Evolutionary conservation across 1,140 invertebrate species (phyloP), one percentile per base, ranked within the genome.

Genomic region (Pseudomyrmex concolor): DNA sequence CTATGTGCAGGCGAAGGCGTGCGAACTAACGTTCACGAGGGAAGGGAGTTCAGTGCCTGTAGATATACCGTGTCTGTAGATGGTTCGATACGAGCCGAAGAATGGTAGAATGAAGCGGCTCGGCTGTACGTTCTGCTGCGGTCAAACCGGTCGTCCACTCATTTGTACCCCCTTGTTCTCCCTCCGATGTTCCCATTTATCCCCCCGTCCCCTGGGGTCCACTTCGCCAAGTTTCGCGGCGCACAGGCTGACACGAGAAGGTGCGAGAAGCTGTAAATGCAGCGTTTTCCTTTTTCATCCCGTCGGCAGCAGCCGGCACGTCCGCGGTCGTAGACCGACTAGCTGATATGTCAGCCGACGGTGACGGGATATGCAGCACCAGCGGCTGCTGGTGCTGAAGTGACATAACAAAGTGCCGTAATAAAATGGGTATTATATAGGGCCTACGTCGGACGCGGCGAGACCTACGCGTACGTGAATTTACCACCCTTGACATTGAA

Each of bases 71-170:
- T 76, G 84, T 51, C 60, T 48, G 66, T 70, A 57, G 81, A 78
- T 73, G 76, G 68, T 19, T 64, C 45, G 48, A 74, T 83, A 63
- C 57, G 76, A 71, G 57, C 45, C 77, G 71, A 77, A 84, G 83
- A 78, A 72, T 73, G 45, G 57, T 48, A 67, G 55, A 25, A 73
- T 68, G 67, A 34, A 5, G 34, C 34, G 7, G 55, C 34, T 71
- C 72, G 84, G 80, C 78, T 83, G 85, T 85, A 88, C 84, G 83
- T 88, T 90, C 73, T 82, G 77, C 77, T 84, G 89, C 77, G 86
- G 91, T 92, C 88, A 86, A 89, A 85, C 90, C 89, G 88, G 84
- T 91, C 90, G 84, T 90, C 90, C 90, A 90, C 89, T 91, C 90
- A 89, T 91, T 91, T 92, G 83, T 91, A 87, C 85, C 90, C 90